Conservation (phyloP, 2,888 invertebrate species). For the Lasioglossum figueresi region DNA sequence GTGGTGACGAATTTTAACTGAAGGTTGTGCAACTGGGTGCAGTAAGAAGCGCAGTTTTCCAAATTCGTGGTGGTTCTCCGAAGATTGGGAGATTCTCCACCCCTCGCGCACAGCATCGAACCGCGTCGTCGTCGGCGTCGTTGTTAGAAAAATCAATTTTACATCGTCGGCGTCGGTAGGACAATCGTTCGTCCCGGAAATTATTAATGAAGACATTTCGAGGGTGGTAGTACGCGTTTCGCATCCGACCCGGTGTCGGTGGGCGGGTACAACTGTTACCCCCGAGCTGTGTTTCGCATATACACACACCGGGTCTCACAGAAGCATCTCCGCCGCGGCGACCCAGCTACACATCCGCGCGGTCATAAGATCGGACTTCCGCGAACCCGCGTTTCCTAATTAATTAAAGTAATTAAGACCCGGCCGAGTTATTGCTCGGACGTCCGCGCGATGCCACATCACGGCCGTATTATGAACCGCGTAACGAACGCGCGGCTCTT, state of each 20-base stretch:
- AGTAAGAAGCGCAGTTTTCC: too few relatives aligned
- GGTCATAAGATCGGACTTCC: conserved; percentile 79
- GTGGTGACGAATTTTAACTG: too few relatives aligned
- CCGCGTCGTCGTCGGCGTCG: not conserved
- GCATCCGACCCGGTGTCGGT: conserved; percentile 1
- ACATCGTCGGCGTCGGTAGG: conserved; percentile 28
- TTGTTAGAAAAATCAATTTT: conserved; percentile 52
- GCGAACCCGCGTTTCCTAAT: conserved; percentile 80
- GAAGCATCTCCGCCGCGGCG: conserved; percentile 9
- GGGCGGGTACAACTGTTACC: conserved; percentile 10
- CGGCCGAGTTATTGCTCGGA: conserved; percentile 78
- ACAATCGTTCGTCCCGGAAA: conserved; percentile 54
- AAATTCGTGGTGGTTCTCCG: not conserved
- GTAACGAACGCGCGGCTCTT: conserved; percentile 62
- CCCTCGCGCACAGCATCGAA: not conserved
- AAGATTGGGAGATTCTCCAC: not conserved
- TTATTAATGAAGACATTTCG: conserved; percentile 67
- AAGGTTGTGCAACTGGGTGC: too few relatives aligned
- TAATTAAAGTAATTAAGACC: conserved; percentile 81
- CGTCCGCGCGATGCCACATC: conserved; percentile 64
- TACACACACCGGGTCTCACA: not conserved
- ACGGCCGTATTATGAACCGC: conserved; percentile 71
- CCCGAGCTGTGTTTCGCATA: conserved; percentile 16
- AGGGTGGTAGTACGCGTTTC: conserved; percentile 33
- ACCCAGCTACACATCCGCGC: conserved; percentile 71